Evolutionary conservation across 1,140 invertebrate genomes (phyloP), one percentile per base, ranked within the genome.

Genomic region (Cotesia vestalis): DNA sequence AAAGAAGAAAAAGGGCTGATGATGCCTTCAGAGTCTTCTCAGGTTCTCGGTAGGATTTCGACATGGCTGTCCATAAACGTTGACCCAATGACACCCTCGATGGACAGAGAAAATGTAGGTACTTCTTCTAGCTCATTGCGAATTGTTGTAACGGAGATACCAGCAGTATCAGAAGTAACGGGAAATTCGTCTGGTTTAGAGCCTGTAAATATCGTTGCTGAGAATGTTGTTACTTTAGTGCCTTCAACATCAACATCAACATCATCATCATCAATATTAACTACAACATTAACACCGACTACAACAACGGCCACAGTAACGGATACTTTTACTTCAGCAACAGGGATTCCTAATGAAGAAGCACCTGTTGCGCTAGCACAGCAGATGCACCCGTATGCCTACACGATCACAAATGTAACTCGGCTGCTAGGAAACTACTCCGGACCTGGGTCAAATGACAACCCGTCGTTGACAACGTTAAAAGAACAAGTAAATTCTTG

Each of bases 321-420:
- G 52, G 69, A 57, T 63, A n/a, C 57, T 34, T 57, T 63, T 17
- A 46, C 40, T 46, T 11, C 40, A 46, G 40, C 5, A 46, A 46
- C 40, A 46, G 40, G 40, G 8, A 14, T 6, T n/a, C 4, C n/a
- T 5, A 55, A 17, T 34, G 14, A 34, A 59, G 17, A 20, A 38
- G 12, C 78, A 80, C 78, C 81, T 79, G 79, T 78, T 72, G 73
- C 66, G 12, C 61, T 53, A 52, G 27, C 52, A 14, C 76, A 76
- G 72, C 79, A 83, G 71, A 83, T 83, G 78, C 83, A 85, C 81
- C 82, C 83, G 78, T 85, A 85, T 79, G 80, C 83, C 73, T 85
- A 85, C 78, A 85, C 83, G 79, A 85, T 85, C 82, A 85, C 83
- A 67, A 85, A 85, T 76, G 81, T 85, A 79, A 85, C 84, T 78